Conservation (phyloP, 1,140 invertebrate genomes). For the Agrypnia vestita region DNA sequence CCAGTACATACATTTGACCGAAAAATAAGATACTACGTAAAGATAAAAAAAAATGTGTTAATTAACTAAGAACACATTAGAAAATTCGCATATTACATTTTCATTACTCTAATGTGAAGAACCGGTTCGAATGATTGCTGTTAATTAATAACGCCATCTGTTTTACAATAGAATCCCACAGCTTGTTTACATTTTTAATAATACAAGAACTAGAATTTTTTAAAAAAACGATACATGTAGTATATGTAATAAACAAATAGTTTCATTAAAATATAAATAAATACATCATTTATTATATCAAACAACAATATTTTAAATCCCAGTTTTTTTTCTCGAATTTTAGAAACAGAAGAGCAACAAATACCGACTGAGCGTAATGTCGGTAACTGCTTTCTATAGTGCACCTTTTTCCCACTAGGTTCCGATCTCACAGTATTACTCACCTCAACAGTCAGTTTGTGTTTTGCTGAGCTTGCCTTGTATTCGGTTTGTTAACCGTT, state of each 20-base stretch:
- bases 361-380: constrained; percentile 1
- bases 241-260: not conserved
- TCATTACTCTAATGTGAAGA: no score
- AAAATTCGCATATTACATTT: no score
- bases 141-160: constrained; percentile 7
- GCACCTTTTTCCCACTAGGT: constrained; percentile 36
- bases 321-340: not conserved
- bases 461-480: constrained; percentile 46
- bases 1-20: no score
- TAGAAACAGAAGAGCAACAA: no score
- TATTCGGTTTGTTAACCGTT: constrained; percentile 14
- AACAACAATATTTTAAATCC: not conserved
- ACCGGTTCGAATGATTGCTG: no score
- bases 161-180: not conserved
- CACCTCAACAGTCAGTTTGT: constrained; percentile 38
- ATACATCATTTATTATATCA: not conserved
- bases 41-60: no score
- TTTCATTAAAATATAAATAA: not conserved
- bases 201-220: no score
- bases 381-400: constrained; percentile 21
- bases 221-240: no score
- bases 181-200: no score
- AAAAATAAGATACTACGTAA: no score
- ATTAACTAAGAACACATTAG: no score
- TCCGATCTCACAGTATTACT: not conserved